Conservation (phyloP, 2,888 invertebrate species). For the Mantis religiosa region DNA sequence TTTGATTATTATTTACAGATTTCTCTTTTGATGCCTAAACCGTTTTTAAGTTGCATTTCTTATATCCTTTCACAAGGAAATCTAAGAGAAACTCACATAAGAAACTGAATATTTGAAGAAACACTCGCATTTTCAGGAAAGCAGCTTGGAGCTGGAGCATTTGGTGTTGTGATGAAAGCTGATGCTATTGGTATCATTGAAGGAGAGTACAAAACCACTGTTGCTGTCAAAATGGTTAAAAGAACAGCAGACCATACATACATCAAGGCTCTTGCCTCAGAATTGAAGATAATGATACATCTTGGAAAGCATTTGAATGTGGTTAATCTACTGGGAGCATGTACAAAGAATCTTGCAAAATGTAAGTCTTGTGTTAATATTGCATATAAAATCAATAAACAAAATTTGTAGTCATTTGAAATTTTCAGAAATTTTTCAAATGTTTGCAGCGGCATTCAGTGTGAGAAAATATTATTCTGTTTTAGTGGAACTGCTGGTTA, state of each 20-base stretch:
- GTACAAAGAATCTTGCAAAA: conserved; percentile 84
- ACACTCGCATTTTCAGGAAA: conserved; percentile 56
- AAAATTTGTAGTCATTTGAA: neutral
- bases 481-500: conserved; percentile 79
- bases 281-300: conserved; percentile 93
- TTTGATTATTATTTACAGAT: no score
- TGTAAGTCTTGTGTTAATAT: conserved; percentile 53
- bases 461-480: neutral
- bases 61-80: no score
- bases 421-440: neutral
- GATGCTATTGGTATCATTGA: conserved; percentile 74
- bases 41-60: no score
- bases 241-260: conserved; percentile 78
- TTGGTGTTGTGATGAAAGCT: conserved; percentile 88
- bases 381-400: neutral
- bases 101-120: no score
- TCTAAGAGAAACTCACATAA: no score
- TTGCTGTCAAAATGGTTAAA: conserved; percentile 95
- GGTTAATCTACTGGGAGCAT: conserved; percentile 90
- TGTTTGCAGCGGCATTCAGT: neutral
- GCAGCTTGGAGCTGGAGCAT: conserved; percentile 89
- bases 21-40: no score
- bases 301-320: conserved; percentile 92
- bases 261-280: conserved; percentile 83
- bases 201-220: conserved; percentile 69